Conservation (phyloP, 2,888 invertebrate species). For the Xiphydria camelus region DNA sequence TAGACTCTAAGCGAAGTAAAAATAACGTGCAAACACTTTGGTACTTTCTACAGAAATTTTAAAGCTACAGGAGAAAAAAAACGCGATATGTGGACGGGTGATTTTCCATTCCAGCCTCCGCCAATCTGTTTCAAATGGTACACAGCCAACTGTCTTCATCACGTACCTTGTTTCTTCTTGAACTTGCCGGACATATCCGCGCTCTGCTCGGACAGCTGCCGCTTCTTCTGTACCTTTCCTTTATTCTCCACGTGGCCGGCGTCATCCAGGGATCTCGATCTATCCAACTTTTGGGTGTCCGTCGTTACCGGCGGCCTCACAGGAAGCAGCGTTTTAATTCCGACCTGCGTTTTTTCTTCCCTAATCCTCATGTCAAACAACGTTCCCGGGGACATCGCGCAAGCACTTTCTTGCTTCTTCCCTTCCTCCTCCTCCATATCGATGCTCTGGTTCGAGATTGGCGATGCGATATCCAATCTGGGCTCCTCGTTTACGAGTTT, state of each 20-base stretch:
- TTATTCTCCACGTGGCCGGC: conserved; percentile 28
- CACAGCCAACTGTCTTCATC: too few relatives aligned
- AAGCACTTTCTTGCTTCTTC: conserved; percentile 38
- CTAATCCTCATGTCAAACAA: conserved; percentile 50
- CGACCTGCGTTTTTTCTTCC: conserved; percentile 56
- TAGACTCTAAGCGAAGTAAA: too few relatives aligned
- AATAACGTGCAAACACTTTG: too few relatives aligned
- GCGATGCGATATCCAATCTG: conserved; percentile 39
- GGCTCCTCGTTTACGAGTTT: conserved; percentile 33
- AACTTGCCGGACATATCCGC: conserved; percentile 35
- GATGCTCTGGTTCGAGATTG: conserved; percentile 31
- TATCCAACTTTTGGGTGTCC: conserved; percentile 34
- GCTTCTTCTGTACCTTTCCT: conserved; percentile 38
- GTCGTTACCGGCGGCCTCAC: conserved; percentile 43
- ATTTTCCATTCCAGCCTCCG: too few relatives aligned
- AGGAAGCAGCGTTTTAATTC: conserved; percentile 61
- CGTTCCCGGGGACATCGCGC: conserved; percentile 51
- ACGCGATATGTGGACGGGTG: too few relatives aligned
- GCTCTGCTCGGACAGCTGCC: conserved; percentile 42
- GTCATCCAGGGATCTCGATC: conserved; percentile 43
- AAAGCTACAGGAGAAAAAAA: neutral
- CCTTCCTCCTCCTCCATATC: conserved; percentile 38
- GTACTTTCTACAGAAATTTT: too few relatives aligned
- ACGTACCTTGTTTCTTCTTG: conserved; percentile 43
- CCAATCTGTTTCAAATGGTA: too few relatives aligned